These are phyloP conservation scores for Polypedilum vanderplanki DNA, from an alignment of 1,140 invertebrate species.

Conservation along the genomic window DNA sequence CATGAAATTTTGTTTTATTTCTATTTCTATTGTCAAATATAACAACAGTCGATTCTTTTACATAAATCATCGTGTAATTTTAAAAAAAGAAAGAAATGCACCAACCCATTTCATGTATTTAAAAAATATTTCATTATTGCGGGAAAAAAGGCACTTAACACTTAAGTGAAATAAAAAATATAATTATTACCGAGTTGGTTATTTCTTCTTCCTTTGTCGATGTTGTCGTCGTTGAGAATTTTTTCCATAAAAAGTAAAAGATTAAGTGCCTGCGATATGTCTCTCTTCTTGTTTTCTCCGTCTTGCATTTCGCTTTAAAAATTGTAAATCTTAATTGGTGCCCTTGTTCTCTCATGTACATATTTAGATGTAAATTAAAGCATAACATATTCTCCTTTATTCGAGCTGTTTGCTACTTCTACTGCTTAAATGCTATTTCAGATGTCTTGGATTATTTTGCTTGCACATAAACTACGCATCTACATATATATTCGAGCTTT, in stretches of 20 bases:
- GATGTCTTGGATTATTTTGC: background rate
- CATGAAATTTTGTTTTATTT: conserved; percentile 6
- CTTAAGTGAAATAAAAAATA: background rate
- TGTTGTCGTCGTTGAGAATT: background rate
- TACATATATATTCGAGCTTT: background rate
- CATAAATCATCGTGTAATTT: background rate
- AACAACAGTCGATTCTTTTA: background rate
- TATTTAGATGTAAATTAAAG: background rate
- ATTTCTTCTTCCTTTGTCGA: background rate
- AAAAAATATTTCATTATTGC: background rate
- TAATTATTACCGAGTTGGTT: background rate
- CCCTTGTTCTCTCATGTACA: background rate
- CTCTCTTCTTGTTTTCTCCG: background rate
- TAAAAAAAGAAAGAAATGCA: background rate
- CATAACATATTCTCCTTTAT: background rate
- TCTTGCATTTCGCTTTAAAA: background rate
- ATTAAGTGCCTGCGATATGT: background rate
- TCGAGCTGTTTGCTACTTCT: background rate
- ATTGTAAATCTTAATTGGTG: conserved; percentile 1
- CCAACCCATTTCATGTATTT: background rate
- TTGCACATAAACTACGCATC: background rate
- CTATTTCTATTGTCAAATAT: background rate
- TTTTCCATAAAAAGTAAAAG: background rate
- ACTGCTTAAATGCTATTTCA: background rate
- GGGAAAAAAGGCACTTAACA: background rate